These are phyloP conservation scores for Styela plicata DNA, from an alignment of 23 tunicate genomes.

Conservation along the genomic window DNA sequence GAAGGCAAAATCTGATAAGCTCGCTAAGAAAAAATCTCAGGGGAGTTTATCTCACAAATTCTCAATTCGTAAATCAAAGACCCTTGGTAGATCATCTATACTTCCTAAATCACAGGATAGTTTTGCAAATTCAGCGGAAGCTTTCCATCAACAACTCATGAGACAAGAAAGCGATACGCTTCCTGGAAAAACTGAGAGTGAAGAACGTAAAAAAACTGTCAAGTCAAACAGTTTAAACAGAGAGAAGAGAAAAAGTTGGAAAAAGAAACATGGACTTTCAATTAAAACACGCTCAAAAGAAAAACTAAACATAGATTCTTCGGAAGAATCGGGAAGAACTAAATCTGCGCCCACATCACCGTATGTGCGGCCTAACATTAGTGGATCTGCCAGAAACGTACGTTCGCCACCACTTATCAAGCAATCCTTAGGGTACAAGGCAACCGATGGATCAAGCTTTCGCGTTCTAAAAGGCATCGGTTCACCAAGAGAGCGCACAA, in stretches of 20 bases:
- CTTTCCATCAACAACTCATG: background rate
- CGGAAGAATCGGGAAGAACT: background rate
- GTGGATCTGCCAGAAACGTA: background rate
- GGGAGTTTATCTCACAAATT: background rate
- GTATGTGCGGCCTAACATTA: background rate
- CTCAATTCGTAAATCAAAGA: constrained; percentile 10
- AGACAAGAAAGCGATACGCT: background rate
- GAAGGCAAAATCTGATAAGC: background rate
- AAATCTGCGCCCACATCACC: constrained; percentile 7
- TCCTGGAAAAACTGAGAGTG: background rate
- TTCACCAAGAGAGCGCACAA: background rate
- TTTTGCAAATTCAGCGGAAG: background rate
- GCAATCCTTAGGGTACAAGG: constrained; percentile 15
- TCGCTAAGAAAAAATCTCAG: background rate
- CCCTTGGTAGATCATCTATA: background rate
- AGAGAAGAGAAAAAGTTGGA: constrained; percentile 28
- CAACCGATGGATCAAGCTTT: background rate
- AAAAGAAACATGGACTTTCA: constrained; percentile 21
- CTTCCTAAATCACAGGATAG: background rate
- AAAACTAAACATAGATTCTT: background rate
- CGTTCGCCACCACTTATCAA: constrained; percentile 9
- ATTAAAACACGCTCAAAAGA: constrained; percentile 21
- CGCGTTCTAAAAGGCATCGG: too few species aligned
- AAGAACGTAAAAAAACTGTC: background rate
- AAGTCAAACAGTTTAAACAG: constrained; percentile 22